phyloP scores from a whole-genome alignment of 2,888 invertebrate species.

The Mycalesis mineus region DNA sequence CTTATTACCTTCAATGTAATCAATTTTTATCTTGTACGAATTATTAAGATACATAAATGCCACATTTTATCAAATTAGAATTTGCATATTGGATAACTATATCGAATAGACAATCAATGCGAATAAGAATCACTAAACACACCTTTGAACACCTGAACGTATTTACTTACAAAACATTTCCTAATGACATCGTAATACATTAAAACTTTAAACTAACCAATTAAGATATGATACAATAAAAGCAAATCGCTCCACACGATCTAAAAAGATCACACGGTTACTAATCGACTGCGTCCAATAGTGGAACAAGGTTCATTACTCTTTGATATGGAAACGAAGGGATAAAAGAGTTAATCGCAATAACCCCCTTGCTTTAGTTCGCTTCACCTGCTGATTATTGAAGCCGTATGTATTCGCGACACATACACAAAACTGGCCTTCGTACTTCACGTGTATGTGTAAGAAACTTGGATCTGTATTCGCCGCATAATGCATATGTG shows the following conservation, averaged over 20 bases:
- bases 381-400: constrained; percentile 78
- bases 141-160: not conserved
- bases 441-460: constrained; percentile 67
- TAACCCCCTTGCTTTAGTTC: constrained; percentile 74
- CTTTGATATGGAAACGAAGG: constrained; percentile 77
- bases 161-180: not conserved
- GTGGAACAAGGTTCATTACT: constrained; percentile 76
- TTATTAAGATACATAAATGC: constrained; percentile 4
- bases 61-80: constrained; percentile 4
- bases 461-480: constrained; percentile 75
- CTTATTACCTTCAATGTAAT: not conserved
- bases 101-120: not conserved
- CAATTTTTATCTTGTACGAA: constrained; percentile 31
- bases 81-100: constrained; percentile 23
- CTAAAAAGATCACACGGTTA: constrained; percentile 64
- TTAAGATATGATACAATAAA: constrained; percentile 6
- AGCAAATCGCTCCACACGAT: constrained; percentile 18
- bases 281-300: constrained; percentile 67
- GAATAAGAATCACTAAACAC: constrained; percentile 2
- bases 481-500: constrained; percentile 69
- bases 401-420: constrained; percentile 75
- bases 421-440: constrained; percentile 74
- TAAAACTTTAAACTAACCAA: not conserved
- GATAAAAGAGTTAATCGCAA: constrained; percentile 78
- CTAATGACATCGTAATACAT: not conserved